A percentile compares a stretch with the other conserved stretches of the same genome.
phyloP scores from a whole-genome alignment of 2,797 vertebrate species.

The Hylomyscus alleni region DNA sequence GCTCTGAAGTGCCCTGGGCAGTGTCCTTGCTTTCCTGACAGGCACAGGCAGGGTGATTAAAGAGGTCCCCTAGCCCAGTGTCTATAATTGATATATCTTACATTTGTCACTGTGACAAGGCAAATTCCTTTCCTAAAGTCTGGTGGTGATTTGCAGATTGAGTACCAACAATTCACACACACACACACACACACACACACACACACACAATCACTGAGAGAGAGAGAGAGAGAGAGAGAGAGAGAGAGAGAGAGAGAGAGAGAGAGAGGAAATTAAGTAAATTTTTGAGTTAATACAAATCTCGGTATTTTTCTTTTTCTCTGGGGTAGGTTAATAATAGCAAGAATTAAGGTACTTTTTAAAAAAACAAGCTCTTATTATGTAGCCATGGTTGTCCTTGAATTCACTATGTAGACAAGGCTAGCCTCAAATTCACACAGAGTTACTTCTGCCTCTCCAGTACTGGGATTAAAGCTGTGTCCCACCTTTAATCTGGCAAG shows the following conservation, averaged over 20 bases:
- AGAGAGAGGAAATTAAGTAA: background rate
- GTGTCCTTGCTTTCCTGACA: background rate
- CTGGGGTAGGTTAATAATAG: constrained; percentile 1
- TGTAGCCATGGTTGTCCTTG: background rate
- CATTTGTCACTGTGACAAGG: constrained; percentile 9
- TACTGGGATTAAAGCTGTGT: background rate
- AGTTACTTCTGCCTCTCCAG: background rate
- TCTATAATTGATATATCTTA: background rate
- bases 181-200: background rate
- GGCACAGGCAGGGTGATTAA: background rate
- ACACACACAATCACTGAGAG: background rate
- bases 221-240: background rate
- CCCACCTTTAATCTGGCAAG: background rate
- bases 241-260: background rate
- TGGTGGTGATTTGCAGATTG: constrained; percentile 7
- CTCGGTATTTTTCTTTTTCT: constrained; percentile 34
- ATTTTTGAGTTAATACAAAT: constrained; percentile 33
- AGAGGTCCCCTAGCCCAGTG: background rate
- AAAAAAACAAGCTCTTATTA: background rate
- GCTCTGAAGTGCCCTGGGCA: background rate
- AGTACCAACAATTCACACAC: background rate
- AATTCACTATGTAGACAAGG: background rate
- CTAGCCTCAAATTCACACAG: background rate
- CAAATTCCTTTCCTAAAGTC: constrained; percentile 49
- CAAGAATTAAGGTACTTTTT: constrained; percentile 16